Evolutionary conservation across 2,888 invertebrate genomes (phyloP), one percentile per base, ranked within the genome.

Genomic region (Poecilus cupreus): DNA sequence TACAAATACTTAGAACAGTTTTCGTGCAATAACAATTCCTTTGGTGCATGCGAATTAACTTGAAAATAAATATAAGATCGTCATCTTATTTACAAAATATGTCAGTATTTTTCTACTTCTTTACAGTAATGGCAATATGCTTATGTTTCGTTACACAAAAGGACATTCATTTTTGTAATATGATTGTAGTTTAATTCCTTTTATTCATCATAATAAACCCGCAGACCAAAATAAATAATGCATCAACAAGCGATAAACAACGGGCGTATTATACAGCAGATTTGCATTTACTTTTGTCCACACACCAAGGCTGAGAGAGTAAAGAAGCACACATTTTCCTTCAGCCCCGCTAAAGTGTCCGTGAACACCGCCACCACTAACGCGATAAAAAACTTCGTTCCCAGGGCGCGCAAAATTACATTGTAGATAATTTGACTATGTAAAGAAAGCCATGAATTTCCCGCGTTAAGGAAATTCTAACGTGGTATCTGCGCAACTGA

Each of bases 371-470:
- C 13, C 70, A 11, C 70, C 37, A 68, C 70, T 51, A 68, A 80
- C 72, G 80, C 80, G 80, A 80, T 80, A 80, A 80, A 80, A 80
- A 80, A 80, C 54, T 80, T 80, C 51, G 54, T 39, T 80, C 54
- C 80, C 32, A 16, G 39, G 72, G 43, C 39, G 72, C 51, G 51
- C 51, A 39, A 80, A 80, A 80, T 80, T 80, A 80, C 80, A 80
- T 70, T 80, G 80, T 70, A 80, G 72, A 80, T 80, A 80, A 80
- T 80, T 80, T 80, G 72, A 72, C 72, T 80, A 54, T 80, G 80
- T 80, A 80, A 80, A 72, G 80, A 80, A 80, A 80, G 80, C 43
- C 72, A 80, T 80, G 80, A 80, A 80, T 80, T 80, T 70, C 54
- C 6, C 54, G 37, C 39, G 72, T 72, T 72, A 80, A 72, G 72